A percentile compares a stretch with the other conserved stretches of the same genome.
Conservation (phyloP, 1,140 invertebrate genomes). For the Drosophila kanapiae region DNA sequence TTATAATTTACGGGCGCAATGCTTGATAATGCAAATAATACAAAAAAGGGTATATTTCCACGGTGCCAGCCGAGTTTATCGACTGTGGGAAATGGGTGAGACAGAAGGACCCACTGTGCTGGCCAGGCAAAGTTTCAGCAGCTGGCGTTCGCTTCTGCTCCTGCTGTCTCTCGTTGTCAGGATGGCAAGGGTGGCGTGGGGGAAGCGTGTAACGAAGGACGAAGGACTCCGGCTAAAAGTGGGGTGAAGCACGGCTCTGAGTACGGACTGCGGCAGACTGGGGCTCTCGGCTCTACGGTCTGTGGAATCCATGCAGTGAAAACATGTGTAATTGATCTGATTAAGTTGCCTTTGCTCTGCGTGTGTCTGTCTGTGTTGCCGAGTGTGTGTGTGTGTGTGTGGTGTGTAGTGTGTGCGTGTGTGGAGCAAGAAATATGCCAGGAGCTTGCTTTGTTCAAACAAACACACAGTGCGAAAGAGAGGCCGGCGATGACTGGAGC, state of each 20-base stretch:
- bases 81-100: neutral
- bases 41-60: neutral
- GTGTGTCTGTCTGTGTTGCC: constrained; percentile 20
- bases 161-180: constrained; percentile 34
- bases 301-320: constrained; percentile 78
- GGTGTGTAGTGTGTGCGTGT: neutral
- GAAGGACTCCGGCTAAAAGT: constrained; percentile 7
- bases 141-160: constrained; percentile 43
- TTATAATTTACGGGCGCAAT: neutral
- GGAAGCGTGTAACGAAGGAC: neutral
- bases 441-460: constrained; percentile 54
- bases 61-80: constrained; percentile 12
- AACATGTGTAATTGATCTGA: constrained; percentile 84
- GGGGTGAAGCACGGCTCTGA: neutral
- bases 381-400: constrained; percentile 21
- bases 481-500: neutral
- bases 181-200: neutral
- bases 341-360: constrained; percentile 77
- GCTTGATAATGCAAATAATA: neutral
- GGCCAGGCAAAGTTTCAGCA: constrained; percentile 41
- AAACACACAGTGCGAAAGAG: constrained; percentile 26
- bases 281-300: constrained; percentile 21
- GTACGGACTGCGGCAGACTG: constrained; percentile 26
- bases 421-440: constrained; percentile 64
- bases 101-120: constrained; percentile 20